Evolutionary conservation across 2,113 vertebrate species (phyloP).

Genomic region (Mormyrus iriodes): DNA sequence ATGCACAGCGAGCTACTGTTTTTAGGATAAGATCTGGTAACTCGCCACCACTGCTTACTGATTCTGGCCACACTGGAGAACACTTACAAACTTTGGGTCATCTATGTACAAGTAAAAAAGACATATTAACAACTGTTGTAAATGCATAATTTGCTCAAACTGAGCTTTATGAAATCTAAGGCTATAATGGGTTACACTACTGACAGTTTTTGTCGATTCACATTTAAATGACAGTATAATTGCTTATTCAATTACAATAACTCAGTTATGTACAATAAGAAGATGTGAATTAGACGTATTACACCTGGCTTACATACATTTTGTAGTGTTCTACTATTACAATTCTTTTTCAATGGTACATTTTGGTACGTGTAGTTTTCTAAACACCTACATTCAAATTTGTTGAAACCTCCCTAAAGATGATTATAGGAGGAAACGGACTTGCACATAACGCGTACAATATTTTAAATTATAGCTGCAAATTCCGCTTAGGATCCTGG

Average conservation of each 20-base stretch:
- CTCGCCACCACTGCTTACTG: conserved; percentile 22
- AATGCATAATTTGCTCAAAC: background rate
- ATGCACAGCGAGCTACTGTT: conserved; percentile 19
- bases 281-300: background rate
- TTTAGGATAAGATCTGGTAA: conserved; percentile 46
- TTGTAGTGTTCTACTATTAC: background rate
- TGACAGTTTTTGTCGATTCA: background rate
- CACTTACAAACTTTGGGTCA: conserved; percentile 9
- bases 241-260: background rate
- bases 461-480: background rate
- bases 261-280: background rate
- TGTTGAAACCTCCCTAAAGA: background rate
- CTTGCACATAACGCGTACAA: background rate
- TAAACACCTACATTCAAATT: background rate
- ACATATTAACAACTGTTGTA: background rate
- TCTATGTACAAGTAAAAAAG: conserved; percentile 4
- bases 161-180: background rate
- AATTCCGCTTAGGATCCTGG: background rate
- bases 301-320: background rate
- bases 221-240: background rate
- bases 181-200: background rate
- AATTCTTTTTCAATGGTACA: background rate
- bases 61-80: conserved; percentile 16
- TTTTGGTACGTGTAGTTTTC: background rate
- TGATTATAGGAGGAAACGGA: background rate